Conservation (phyloP, 2,797 vertebrate species). For the Antrozous pallidus region DNA sequence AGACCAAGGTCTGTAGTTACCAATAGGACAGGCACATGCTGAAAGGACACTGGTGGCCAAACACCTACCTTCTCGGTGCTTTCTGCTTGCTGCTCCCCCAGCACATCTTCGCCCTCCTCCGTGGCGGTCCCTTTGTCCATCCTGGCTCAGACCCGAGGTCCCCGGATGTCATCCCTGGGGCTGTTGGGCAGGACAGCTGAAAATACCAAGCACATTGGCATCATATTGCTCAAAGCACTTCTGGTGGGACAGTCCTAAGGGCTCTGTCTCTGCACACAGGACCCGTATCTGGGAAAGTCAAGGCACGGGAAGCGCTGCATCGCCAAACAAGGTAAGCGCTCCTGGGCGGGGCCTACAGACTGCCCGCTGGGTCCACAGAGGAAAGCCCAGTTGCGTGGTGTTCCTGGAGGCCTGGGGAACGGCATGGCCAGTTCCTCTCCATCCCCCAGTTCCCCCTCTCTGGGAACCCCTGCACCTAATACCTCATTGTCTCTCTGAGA, state of each 20-base stretch:
- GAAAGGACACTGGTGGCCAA: neutral
- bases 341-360: neutral
- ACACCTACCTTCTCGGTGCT: slow-evolving; percentile 80
- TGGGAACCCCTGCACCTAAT: rapidly evolving
- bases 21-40: rapidly evolving
- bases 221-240: neutral
- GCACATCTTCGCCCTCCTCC: slow-evolving; percentile 67
- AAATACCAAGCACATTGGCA: slow-evolving; percentile 62
- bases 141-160: slow-evolving; percentile 66
- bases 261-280: neutral
- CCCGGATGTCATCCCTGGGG: slow-evolving; percentile 48
- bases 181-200: slow-evolving; percentile 69
- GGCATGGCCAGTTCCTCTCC: rapidly evolving
- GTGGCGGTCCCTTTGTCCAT: slow-evolving; percentile 60
- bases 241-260: rapidly evolving
- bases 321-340: neutral
- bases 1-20: neutral
- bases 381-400: neutral
- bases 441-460: neutral
- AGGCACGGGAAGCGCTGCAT: neutral
- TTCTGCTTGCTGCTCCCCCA: slow-evolving; percentile 76
- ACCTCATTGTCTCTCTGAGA: neutral
- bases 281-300: neutral
- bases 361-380: neutral
- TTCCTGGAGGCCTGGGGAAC: neutral